Base-by-base conservation (phyloP, 2,797 vertebrate genomes). In the Smutsia temminckii region DNA sequence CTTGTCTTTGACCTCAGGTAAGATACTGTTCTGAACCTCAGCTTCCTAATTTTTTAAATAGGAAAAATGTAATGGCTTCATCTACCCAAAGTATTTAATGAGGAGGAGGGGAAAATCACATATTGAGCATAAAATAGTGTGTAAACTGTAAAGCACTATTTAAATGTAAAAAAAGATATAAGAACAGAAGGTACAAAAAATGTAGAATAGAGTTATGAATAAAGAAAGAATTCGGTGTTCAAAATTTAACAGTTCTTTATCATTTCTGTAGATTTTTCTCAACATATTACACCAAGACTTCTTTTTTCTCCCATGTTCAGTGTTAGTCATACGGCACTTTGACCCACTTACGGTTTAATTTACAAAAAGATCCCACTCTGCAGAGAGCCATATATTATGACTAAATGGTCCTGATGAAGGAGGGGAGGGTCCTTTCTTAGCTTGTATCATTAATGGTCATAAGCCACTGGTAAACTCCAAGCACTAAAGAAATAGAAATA, bases 401-500 rank as follows among this genome's bases (percentile, higher is more conserved):
- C 80, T 75, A 75, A 79, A 46, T 68, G 8, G 11, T 53, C 42
- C 57, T 29, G n/a, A 75, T 61, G 32, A 61, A 95, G 20, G 79
- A 63, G 16, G 20, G 18, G 11, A 89, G 49, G 42, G 12, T 69
- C 4, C 49, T 87, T 93, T 93, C 69, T 61, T 77, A 64, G 21
- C 18, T 61, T 63, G 49, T 40, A 89, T 7, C 16, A 78, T 37
- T 91, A 84, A 61, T 84, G 93, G 16, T 71, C 23, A 69, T 42
- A 95, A 96, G n/a, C 34, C 46, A 51, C 8, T 92, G 71, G 18
- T 71, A 85, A 74, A 75, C 74, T 75, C 46, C 46, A 83, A 93
- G 13, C 89, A 27, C 66, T 93, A 95, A 90, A 83, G 9, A 88
- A 95, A 95, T 18, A 86, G 64, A 86, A 95, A 94, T 89, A 84